Conservation (phyloP, 2,888 invertebrate genomes). For the Lochmaea capreae region DNA sequence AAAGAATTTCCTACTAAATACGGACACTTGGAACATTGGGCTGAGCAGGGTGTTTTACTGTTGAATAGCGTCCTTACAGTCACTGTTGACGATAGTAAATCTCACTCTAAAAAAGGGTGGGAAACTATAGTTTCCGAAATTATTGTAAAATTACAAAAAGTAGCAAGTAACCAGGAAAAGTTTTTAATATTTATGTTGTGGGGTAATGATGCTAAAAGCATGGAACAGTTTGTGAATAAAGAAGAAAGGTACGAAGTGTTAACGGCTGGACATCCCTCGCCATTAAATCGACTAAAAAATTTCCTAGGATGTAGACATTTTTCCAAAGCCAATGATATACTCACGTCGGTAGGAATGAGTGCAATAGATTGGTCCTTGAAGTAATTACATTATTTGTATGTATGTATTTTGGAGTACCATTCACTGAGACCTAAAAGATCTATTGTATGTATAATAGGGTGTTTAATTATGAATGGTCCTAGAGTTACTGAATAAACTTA, state of each 20-base stretch:
- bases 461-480: not conserved
- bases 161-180: not conserved
- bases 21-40: conserved; percentile 23
- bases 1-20: conserved; percentile 1
- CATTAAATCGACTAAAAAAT: not conserved
- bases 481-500: too few relatives aligned
- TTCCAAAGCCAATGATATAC: conserved; percentile 18
- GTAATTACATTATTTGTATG: not conserved
- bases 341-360: conserved; percentile 7
- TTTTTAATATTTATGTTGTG: conserved; percentile 24
- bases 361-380: conserved; percentile 20
- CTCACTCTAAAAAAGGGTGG: conserved; percentile 23
- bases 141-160: conserved; percentile 9
- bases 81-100: conserved; percentile 5
- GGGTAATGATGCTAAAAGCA: conserved; percentile 12
- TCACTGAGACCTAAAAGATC: too few relatives aligned
- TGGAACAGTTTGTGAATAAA: conserved; percentile 6
- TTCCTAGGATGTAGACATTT: conserved; percentile 16
- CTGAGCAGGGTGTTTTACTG: conserved; percentile 21
- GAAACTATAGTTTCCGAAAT: conserved; percentile 5
- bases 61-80: conserved; percentile 21
- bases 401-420: too few relatives aligned
- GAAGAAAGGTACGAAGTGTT: conserved; percentile 5
- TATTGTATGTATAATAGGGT: too few relatives aligned
- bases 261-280: conserved; percentile 23